Evolutionary conservation across 2,888 invertebrate genomes (phyloP).

Genomic region (Augiades crinisus): DNA sequence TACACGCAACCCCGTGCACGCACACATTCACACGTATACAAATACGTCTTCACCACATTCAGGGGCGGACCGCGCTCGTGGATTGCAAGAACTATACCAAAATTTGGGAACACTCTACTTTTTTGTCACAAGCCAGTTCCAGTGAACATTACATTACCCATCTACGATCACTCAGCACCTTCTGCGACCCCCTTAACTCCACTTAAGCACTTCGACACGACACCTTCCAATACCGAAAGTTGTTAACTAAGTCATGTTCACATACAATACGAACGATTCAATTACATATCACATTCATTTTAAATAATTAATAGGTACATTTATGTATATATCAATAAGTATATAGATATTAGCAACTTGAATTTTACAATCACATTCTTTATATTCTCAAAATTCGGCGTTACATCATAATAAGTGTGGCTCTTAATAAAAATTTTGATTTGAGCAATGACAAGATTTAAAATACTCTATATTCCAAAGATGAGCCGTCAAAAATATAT

Average conservation of each 20-base stretch:
- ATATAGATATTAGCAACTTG: constrained; percentile 63
- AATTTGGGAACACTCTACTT: constrained; percentile 47
- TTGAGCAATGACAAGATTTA: constrained; percentile 74
- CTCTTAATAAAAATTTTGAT: constrained; percentile 71
- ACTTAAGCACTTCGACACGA: no score
- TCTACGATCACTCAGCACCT: constrained; percentile 68
- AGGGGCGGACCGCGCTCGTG: no score
- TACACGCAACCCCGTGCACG: no score
- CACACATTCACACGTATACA: constrained; percentile 32
- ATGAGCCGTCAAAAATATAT: constrained; percentile 77
- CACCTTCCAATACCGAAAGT: constrained; percentile 51
- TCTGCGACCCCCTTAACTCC: neutral
- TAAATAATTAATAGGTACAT: constrained; percentile 51
- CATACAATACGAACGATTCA: constrained; percentile 58
- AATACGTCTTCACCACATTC: constrained; percentile 32
- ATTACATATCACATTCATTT: constrained; percentile 74
- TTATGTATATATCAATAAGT: constrained; percentile 46
- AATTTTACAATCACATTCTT: constrained; percentile 64
- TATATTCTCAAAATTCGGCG: constrained; percentile 62
- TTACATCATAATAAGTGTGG: constrained; percentile 63
- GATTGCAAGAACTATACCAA: no score
- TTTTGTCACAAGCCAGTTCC: constrained; percentile 53
- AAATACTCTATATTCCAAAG: constrained; percentile 72
- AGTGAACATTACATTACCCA: constrained; percentile 48
- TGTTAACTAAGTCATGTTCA: no score